Evolutionary conservation across 2,797 vertebrate species (phyloP), one percentile per base, ranked within the genome.

Genomic region (Margarornis squamiger): DNA sequence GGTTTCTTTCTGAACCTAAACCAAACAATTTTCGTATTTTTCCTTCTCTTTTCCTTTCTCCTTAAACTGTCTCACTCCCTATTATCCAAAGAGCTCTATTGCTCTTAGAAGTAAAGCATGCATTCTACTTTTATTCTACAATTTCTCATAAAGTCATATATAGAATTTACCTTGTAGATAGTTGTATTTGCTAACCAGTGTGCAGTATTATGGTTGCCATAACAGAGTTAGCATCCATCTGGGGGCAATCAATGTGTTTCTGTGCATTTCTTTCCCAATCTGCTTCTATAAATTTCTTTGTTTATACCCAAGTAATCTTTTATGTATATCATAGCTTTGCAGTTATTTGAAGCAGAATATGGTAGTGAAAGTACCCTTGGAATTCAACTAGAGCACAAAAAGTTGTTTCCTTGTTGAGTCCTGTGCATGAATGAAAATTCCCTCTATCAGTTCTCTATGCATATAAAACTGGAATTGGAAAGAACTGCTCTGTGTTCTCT

Each of bases 391-490:
- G 66, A 97, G 73, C 52, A 76, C 77, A 81, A 68, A 82, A 90
- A 51, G 38, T 80, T 89, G 72, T 73, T 93, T 86, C 46, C 68
- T 13, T 84, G 12, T 82, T 61, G 68, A 92, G 58, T 90, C 58
- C 22, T 68, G 34, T 30, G 62, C 2, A 9, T 39, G 41, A 86
- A 75, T 72, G 92, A 92, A 95, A 95, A 70, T 55, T 83, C 34
- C 66, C 51, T 90, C 10, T 57, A 63, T 83, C 6, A 11, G 41
- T 68, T 59, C 79, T 48, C 52, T 82, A n/a, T 39, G 92, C 19
- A 38, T 54, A 51, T 76, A 67, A 95, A 92, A 52, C 39, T 85
- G 41, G 17, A 91, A 57, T 34, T 95, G 36, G 63, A 97, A 96
- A 92, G 43, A 95, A 74, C 27, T 65, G 11, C 59, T 65, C 62